Percentiles rank a stretch among this genome's conserved stretches.
phyloP scores from a whole-genome alignment of 1,140 invertebrate species.

The Kradibia gibbosae region DNA sequence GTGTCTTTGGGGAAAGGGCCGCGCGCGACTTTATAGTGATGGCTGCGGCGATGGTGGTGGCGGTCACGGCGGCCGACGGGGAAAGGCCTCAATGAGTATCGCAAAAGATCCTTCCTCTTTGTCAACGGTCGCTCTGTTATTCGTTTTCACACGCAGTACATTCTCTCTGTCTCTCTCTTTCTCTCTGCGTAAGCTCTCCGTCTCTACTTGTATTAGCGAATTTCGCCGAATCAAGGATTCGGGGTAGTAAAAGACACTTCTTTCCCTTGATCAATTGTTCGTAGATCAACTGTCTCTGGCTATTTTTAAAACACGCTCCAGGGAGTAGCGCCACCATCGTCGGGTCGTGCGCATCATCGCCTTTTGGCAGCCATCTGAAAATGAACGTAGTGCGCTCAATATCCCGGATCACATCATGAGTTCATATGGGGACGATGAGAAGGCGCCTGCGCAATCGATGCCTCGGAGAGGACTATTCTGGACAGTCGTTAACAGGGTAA shows the following conservation, averaged over 20 bases:
- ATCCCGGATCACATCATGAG: too few species aligned
- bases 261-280: too few species aligned
- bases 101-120: not conserved
- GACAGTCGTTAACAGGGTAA: not conserved
- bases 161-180: not conserved
- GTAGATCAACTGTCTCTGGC: too few species aligned
- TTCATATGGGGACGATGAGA: not conserved
- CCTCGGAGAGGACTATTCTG: not conserved
- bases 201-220: not conserved
- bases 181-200: not conserved
- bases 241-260: too few species aligned
- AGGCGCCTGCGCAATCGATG: not conserved
- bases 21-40: slow-evolving; percentile 41
- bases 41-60: not conserved
- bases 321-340: slow-evolving; percentile 9
- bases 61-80: not conserved
- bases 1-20: slow-evolving; percentile 49
- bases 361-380: too few species aligned
- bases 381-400: too few species aligned
- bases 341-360: too few species aligned
- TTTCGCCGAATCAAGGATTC: too few species aligned
- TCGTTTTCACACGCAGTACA: not conserved
- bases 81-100: slow-evolving; percentile 5
- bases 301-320: not conserved
- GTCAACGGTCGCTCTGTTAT: not conserved